Evolutionary conservation across 2,888 invertebrate species (phyloP), one percentile per base, ranked within the genome.

Genomic region (Acrobeloides nanus): DNA sequence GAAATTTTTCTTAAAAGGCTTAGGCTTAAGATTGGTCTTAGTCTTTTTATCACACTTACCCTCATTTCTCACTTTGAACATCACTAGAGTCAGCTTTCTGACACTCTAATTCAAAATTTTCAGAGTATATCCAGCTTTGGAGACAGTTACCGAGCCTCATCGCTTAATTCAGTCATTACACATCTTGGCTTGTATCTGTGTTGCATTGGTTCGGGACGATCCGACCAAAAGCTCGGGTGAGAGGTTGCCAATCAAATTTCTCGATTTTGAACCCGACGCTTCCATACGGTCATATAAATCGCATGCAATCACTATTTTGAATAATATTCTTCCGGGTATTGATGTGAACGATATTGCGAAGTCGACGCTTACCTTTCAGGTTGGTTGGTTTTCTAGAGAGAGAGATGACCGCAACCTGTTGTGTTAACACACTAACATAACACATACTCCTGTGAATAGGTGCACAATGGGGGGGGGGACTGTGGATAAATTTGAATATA

Each of bases 111-210:
- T 4, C 20, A 27, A 50, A 23, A 18, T 52, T 39, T 66, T 37
- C 27, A 73, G 77, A 47, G 79, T 89, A 47, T 84, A 84, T 72
- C 81, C 83, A 1, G 83, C 87, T 0, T 76, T 90, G 71, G 86
- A 87, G 65, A 86, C 86, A 1, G 75, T 89, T 27, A 88, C 86
- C 0, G 89, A 92, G 74, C 89, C 90, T 0, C 87, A 89, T 73
- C 83, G 73, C 7, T 58, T 73, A 69, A 31, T 68, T 65, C 64
- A 78, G 34, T 76, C 78, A 35, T 72, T 79, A 56, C 74, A 72
- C 57, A 76, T 76, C 62, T 63, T 77, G 7, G 74, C 75, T 26
- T 67, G 74, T 3, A 74, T 75, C n/a, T 61, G 73, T 2, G 64
- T 77, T 18, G 70, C 75, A 8, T 71, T 79, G 68, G 62, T 77